phyloP scores from a whole-genome alignment of 2,797 vertebrate species.

The Pseudopleuronectes americanus region DNA sequence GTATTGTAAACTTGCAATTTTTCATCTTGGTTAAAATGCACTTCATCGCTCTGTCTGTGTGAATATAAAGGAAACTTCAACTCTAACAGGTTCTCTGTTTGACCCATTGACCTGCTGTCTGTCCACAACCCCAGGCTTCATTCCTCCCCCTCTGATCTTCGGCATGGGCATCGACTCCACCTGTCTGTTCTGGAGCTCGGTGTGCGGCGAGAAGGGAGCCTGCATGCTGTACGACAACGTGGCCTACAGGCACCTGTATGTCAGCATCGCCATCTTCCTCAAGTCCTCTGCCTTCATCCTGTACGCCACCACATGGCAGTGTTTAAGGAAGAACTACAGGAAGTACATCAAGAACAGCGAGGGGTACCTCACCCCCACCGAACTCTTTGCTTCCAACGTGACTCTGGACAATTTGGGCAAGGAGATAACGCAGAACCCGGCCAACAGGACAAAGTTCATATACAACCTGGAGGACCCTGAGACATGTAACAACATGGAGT shows the following conservation, averaged over 20 bases:
- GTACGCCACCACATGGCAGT: conserved; percentile 96
- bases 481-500: conserved; percentile 96
- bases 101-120: conserved; percentile 55
- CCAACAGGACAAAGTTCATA: conserved; percentile 98
- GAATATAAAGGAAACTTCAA: conserved; percentile 31
- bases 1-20: conserved; percentile 35
- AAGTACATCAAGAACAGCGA: conserved; percentile 98
- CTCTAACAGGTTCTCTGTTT: conserved; percentile 43
- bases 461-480: conserved; percentile 98
- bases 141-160: conserved; percentile 97
- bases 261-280: conserved; percentile 96
- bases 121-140: conserved; percentile 88
- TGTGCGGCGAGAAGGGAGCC: conserved; percentile 94
- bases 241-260: conserved; percentile 94
- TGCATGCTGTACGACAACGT: conserved; percentile 96
- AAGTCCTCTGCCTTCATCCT: conserved; percentile 95
- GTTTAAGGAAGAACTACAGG: conserved; percentile 95
- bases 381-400: conserved; percentile 95
- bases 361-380: conserved; percentile 94
- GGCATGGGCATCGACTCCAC: conserved; percentile 98
- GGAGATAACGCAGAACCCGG: conserved; percentile 87
- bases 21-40: conserved; percentile 39
- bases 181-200: conserved; percentile 97
- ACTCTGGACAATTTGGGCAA: conserved; percentile 96
- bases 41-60: conserved; percentile 30